Evolutionary conservation across 2,113 vertebrate species (phyloP).

Genomic region (Stegostoma tigrinum): DNA sequence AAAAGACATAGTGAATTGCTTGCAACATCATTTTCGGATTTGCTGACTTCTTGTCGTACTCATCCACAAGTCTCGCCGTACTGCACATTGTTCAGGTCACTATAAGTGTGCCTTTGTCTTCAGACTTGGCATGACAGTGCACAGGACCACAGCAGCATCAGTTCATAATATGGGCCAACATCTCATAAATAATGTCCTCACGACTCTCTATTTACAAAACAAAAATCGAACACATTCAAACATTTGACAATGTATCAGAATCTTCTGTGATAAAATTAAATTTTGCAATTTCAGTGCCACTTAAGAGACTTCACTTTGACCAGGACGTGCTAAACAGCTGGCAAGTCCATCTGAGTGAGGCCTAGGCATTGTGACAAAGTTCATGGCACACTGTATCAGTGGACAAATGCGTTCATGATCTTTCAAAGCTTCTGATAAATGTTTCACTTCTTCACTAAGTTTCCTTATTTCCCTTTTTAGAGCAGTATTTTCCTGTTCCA

Average conservation of each 20-base stretch:
- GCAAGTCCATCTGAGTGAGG: conserved; percentile 48
- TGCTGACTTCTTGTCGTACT: too few species aligned
- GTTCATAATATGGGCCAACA: background rate
- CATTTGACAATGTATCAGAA: background rate
- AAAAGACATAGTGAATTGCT: too few species aligned
- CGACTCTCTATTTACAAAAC: background rate
- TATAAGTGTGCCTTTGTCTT: background rate
- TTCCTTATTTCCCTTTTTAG: conserved; percentile 79
- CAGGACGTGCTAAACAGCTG: conserved; percentile 53
- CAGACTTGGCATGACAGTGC: background rate
- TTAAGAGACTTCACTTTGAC: conserved; percentile 31
- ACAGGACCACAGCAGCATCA: background rate
- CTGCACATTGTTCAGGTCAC: too few species aligned
- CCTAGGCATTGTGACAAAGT: conserved; percentile 59
- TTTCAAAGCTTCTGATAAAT: conserved; percentile 67
- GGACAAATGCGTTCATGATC: conserved; percentile 79
- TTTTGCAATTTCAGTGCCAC: background rate
- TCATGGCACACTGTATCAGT: conserved; percentile 67
- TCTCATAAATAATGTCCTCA: background rate
- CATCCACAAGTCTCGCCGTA: too few species aligned
- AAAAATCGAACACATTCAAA: background rate
- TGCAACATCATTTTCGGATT: too few species aligned
- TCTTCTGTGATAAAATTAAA: background rate
- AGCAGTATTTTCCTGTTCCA: conserved; percentile 78
- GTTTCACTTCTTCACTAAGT: conserved; percentile 76